Conservation (phyloP, 2,888 invertebrate genomes). For the Orthosia incerta region DNA sequence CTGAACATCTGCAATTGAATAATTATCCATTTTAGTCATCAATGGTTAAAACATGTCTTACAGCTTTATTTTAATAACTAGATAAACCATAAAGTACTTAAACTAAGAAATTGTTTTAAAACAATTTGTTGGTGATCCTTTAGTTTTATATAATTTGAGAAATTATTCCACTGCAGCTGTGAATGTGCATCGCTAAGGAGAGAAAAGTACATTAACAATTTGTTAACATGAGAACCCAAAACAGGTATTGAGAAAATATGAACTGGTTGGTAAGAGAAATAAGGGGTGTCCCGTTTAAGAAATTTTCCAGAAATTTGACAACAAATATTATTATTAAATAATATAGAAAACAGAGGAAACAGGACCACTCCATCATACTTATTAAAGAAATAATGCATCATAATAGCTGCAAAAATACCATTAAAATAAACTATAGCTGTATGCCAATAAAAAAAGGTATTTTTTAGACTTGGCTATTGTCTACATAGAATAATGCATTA, state of each 20-base stretch:
- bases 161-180: constrained; percentile 91
- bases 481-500: constrained; percentile 4
- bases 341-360: constrained; percentile 58
- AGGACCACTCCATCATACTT: constrained; percentile 59
- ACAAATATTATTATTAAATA: constrained; percentile 55
- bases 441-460: not conserved
- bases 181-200: constrained; percentile 85
- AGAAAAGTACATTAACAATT: constrained; percentile 83
- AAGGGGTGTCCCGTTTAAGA: constrained; percentile 86
- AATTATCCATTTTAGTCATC: constrained; percentile 88
- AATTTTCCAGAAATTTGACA: constrained; percentile 86
- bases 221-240: constrained; percentile 69
- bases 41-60: constrained; percentile 91
- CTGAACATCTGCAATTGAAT: constrained; percentile 89
- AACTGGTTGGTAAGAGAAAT: constrained; percentile 87
- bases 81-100: constrained; percentile 82
- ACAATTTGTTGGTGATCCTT: constrained; percentile 83
- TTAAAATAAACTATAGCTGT: constrained; percentile 3
- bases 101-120: constrained; percentile 76
- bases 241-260: constrained; percentile 72
- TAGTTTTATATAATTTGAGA: constrained; percentile 76
- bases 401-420: constrained; percentile 17
- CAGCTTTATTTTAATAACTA: constrained; percentile 83
- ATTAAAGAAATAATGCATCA: constrained; percentile 24
- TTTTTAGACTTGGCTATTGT: not conserved